Evolutionary conservation across 2,888 invertebrate genomes (phyloP).

Genomic region (Latrodectus hesperus): DNA sequence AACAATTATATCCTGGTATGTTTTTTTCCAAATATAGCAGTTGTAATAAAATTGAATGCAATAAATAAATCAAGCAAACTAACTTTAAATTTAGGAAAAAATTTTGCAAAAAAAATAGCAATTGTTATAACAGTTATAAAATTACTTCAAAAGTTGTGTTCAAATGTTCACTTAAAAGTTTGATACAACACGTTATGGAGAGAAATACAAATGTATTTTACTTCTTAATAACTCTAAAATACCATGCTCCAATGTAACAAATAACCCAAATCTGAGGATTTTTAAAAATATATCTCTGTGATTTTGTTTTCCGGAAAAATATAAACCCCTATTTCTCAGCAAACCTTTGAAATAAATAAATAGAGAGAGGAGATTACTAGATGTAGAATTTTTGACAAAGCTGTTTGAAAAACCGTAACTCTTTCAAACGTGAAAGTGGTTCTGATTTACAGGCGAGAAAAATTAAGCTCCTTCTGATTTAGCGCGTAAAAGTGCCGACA

Average conservation of each 20-base stretch:
- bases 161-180: too few species aligned
- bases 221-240: too few species aligned
- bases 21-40: too few species aligned
- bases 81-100: too few species aligned
- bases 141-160: too few species aligned
- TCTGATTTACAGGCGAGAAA: constrained; percentile 48
- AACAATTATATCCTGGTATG: too few species aligned
- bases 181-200: too few species aligned
- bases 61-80: too few species aligned
- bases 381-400: constrained; percentile 44
- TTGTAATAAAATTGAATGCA: too few species aligned
- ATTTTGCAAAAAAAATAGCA: too few species aligned
- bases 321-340: not conserved
- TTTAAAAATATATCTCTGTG: not conserved
- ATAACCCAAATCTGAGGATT: not conserved
- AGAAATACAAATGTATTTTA: too few species aligned
- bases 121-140: too few species aligned
- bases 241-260: not conserved
- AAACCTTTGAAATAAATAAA: not conserved
- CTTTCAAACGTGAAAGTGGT: constrained; percentile 7
- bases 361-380: constrained; percentile 14
- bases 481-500: constrained; percentile 51
- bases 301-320: not conserved
- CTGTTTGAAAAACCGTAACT: constrained; percentile 45
- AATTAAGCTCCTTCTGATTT: constrained; percentile 49